Evolutionary conservation across 2,888 invertebrate genomes (phyloP).

Genomic region (Chrysotoxum bicinctum): DNA sequence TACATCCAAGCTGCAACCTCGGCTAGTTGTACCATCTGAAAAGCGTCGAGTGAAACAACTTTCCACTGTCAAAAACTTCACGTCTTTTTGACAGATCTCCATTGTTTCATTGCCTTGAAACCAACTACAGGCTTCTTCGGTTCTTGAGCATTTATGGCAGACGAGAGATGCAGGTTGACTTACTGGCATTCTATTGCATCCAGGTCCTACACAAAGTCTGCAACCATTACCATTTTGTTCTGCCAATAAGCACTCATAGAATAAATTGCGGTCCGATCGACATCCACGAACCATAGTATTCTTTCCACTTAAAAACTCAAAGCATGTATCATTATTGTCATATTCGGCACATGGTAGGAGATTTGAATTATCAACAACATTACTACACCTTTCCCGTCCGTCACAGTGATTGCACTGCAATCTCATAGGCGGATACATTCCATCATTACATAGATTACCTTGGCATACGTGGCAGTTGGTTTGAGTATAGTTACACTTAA

Average conservation of each 20-base stretch:
- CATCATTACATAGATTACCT: constrained; percentile 77
- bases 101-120: constrained; percentile 13
- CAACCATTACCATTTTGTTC: constrained; percentile 67
- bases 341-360: constrained; percentile 73
- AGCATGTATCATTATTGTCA: constrained; percentile 72
- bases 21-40: constrained; percentile 51
- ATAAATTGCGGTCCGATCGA: constrained; percentile 75
- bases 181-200: constrained; percentile 75
- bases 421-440: constrained; percentile 76
- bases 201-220: constrained; percentile 74
- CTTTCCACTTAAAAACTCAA: constrained; percentile 75
- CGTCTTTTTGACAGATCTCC: constrained; percentile 26
- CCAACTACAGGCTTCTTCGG: constrained; percentile 46
- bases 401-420: constrained; percentile 77
- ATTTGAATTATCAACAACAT: constrained; percentile 27
- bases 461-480: constrained; percentile 74
- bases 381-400: constrained; percentile 45
- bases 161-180: constrained; percentile 29
- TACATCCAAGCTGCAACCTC: constrained; percentile 73
- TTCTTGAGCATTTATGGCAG: constrained; percentile 67
- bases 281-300: constrained; percentile 77
- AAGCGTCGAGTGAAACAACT: constrained; percentile 55
- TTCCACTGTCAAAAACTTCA: constrained; percentile 60
- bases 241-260: constrained; percentile 75
- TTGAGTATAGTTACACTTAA: constrained; percentile 74